Conservation (phyloP, 1,140 invertebrate species). For the Zaprionus africanus region DNA sequence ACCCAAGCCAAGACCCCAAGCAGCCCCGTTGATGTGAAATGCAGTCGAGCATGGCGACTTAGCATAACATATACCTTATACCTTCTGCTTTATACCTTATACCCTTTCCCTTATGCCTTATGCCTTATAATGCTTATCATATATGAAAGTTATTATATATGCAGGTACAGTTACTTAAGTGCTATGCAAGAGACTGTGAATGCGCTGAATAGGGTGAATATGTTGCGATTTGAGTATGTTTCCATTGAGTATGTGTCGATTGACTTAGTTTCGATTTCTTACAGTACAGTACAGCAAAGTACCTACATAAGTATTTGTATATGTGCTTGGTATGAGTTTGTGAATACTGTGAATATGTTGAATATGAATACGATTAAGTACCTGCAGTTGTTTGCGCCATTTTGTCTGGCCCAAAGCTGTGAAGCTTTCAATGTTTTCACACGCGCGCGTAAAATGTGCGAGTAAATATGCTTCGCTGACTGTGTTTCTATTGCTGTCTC, state of each 20-base stretch:
- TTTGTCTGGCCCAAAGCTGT: constrained; percentile 43
- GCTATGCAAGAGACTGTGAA: too few species aligned
- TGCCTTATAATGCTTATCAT: background rate
- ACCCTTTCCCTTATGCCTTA: too few species aligned
- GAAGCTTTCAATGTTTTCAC: constrained; percentile 52
- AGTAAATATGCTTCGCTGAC: constrained; percentile 3
- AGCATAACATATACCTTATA: background rate
- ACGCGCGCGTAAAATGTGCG: constrained; percentile 41
- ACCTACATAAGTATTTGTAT: too few species aligned
- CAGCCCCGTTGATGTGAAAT: background rate
- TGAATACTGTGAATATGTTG: too few species aligned
- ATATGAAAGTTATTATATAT: background rate
- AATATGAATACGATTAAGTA: constrained; percentile 36
- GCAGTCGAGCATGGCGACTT: background rate
- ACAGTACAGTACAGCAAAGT: too few species aligned
- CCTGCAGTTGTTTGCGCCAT: constrained; percentile 79
- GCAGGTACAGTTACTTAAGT: background rate
- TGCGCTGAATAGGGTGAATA: too few species aligned
- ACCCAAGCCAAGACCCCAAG: too few species aligned
- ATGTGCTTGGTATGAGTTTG: too few species aligned
- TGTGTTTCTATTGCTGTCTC: background rate
- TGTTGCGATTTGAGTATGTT: too few species aligned
- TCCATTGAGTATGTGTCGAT: too few species aligned
- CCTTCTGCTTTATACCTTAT: too few species aligned
- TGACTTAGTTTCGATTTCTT: too few species aligned